Evolutionary conservation across 2,113 vertebrate species (phyloP).

Genomic region (Otis tarda): DNA sequence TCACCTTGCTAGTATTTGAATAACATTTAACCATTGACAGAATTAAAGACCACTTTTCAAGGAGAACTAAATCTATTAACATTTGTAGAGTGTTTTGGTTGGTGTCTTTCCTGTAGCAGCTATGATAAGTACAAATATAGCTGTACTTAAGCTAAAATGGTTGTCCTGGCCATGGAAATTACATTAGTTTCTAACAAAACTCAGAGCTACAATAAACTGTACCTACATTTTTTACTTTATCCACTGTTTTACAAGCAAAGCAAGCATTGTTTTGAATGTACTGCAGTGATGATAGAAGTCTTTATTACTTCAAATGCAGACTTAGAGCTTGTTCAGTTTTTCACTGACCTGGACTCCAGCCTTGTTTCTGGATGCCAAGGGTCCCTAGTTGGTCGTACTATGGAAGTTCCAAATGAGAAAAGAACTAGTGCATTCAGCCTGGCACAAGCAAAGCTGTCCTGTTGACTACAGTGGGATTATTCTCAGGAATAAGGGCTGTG

Average conservation of each 20-base stretch:
- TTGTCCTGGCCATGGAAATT: neutral
- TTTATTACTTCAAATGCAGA: neutral
- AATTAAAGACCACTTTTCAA: neutral
- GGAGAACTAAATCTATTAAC: neutral
- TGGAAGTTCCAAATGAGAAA: neutral
- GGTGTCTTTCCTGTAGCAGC: neutral
- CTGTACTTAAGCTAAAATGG: neutral
- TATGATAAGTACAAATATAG: neutral
- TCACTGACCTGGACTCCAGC: neutral
- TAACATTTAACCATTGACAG: neutral
- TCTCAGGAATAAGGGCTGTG: neutral
- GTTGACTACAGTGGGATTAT: neutral
- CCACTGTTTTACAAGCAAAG: neutral
- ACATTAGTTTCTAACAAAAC: neutral
- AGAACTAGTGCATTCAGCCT: neutral
- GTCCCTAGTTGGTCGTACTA: neutral
- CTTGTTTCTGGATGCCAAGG: neutral
- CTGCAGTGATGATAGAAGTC: neutral
- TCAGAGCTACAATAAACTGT: neutral
- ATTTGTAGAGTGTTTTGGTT: neutral
- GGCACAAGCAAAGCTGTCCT: fast-evolving
- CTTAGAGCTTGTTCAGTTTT: neutral
- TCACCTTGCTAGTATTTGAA: neutral
- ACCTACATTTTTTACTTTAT: neutral
- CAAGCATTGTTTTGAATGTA: neutral